A percentile compares a stretch with the other conserved stretches of the same genome.
phyloP scores from a whole-genome alignment of 2,797 vertebrate genomes.

The Erpetoichthys calabaricus region DNA sequence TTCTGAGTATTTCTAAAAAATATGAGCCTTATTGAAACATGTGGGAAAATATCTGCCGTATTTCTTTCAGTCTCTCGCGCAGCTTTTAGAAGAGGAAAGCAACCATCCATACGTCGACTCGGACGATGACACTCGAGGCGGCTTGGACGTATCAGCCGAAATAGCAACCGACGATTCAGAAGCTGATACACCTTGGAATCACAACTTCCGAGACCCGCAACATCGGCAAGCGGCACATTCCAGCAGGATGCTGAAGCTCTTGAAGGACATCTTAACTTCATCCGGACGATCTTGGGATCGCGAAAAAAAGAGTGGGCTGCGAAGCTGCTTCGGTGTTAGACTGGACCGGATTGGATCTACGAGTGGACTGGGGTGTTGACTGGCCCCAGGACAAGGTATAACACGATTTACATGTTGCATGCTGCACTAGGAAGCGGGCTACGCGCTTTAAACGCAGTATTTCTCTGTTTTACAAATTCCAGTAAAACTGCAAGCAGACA shows the following conservation, averaged over 20 bases:
- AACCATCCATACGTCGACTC: conserved; percentile 21
- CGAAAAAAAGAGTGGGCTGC: conserved; percentile 47
- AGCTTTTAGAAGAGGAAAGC: conserved; percentile 36
- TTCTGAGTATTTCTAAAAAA: too few relatives aligned
- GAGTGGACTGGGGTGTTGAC: conserved; percentile 56
- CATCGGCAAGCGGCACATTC: conserved; percentile 22
- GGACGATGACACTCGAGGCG: conserved; percentile 18
- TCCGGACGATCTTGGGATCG: conserved; percentile 53
- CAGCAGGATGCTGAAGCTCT: conserved; percentile 25
- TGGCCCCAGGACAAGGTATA: background rate
- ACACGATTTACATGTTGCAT: too few relatives aligned
- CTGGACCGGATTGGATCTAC: conserved; percentile 58
- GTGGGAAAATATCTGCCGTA: too few relatives aligned
- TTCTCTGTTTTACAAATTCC: too few relatives aligned
- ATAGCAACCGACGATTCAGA: conserved; percentile 20
- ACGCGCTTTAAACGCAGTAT: too few relatives aligned
- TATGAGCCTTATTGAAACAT: too few relatives aligned
- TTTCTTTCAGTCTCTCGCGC: conserved; percentile 33
- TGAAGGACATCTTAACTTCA: conserved; percentile 43
- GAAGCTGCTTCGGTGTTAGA: conserved; percentile 60
- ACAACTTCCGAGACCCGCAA: conserved; percentile 18
- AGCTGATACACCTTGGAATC: conserved; percentile 21
- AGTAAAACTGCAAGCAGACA: too few relatives aligned
- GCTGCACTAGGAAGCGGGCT: too few relatives aligned
- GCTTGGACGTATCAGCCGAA: conserved; percentile 19